phyloP scores from a whole-genome alignment of 2,797 vertebrate species.

The Girardinus metallicus region DNA sequence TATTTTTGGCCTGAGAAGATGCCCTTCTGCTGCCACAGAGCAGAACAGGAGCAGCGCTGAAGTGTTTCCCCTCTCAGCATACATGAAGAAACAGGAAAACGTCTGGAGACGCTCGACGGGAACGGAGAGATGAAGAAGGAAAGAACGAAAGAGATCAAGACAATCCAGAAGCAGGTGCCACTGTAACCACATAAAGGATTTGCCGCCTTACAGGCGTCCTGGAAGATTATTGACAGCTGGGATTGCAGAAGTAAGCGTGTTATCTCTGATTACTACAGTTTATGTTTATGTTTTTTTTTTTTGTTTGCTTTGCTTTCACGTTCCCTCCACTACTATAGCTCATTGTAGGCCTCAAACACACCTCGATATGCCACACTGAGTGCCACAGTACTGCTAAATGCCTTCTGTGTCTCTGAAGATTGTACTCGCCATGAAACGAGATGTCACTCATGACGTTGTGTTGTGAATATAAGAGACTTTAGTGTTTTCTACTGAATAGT shows the following conservation, averaged over 20 bases:
- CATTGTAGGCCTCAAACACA: slow-evolving; percentile 35
- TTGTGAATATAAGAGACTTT: slow-evolving; percentile 8
- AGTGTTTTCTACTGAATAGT: neutral
- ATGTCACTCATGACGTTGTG: slow-evolving; percentile 18
- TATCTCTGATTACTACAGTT: neutral
- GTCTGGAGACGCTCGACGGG: neutral
- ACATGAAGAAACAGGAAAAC: slow-evolving; percentile 49
- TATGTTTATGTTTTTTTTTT: neutral
- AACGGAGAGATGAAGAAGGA: neutral
- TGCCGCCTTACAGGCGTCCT: neutral
- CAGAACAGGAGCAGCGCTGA: slow-evolving; percentile 2
- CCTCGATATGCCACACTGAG: slow-evolving; percentile 36
- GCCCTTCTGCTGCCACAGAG: neutral
- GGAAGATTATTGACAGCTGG: neutral
- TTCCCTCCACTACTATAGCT: slow-evolving; percentile 4
- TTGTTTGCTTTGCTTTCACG: neutral
- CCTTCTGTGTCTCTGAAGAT: slow-evolving; percentile 70
- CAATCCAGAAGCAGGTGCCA: slow-evolving; percentile 51
- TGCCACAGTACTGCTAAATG: slow-evolving; percentile 48
- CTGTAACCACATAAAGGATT: slow-evolving; percentile 41
- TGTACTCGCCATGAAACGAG: slow-evolving; percentile 45
- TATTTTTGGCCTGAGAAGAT: slow-evolving; percentile 13
- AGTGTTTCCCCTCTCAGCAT: slow-evolving; percentile 23
- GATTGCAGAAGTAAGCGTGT: neutral
- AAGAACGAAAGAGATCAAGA: slow-evolving; percentile 11